phyloP scores from a whole-genome alignment of 2,797 vertebrate species.

The Hypotaenidia okinawae region DNA sequence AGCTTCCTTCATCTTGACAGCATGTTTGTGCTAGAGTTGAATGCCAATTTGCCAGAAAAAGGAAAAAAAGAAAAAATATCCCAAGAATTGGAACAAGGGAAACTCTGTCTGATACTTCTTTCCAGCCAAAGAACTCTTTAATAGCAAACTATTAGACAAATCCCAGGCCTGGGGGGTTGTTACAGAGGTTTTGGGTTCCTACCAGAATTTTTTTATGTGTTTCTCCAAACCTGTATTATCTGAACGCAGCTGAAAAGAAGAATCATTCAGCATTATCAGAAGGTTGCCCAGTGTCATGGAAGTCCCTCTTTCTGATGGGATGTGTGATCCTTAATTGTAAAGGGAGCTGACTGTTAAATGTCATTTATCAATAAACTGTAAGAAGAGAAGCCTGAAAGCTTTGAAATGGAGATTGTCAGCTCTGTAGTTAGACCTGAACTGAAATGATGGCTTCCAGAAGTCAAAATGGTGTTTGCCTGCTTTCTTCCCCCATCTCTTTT shows the following conservation, averaged over 20 bases:
- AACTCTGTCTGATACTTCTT: conserved; percentile 21
- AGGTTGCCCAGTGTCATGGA: not conserved
- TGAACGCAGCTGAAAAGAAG: not conserved
- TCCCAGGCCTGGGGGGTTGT: not conserved
- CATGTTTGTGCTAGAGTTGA: not conserved
- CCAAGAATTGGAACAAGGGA: conserved; percentile 15
- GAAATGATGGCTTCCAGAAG: not conserved
- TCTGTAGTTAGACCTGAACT: not conserved
- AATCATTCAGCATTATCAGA: not conserved
- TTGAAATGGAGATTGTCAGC: not conserved
- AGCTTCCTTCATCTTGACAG: not conserved
- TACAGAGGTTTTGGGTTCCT: conserved; percentile 28
- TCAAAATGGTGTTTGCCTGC: not conserved
- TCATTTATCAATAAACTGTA: not conserved
- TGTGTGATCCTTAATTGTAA: not conserved
- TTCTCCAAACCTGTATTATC: not conserved
- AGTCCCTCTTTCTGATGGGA: not conserved
- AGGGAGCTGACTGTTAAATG: not conserved
- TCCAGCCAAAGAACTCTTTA: conserved; percentile 33
- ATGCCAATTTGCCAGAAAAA: not conserved
- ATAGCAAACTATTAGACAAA: conserved; percentile 35
- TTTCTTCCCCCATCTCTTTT: not conserved
- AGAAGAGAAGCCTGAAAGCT: not conserved
- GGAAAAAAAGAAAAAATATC: not conserved
- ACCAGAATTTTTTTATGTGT: not conserved